phyloP scores from a whole-genome alignment of 2,113 vertebrate species.

The Scomber scombrus region DNA sequence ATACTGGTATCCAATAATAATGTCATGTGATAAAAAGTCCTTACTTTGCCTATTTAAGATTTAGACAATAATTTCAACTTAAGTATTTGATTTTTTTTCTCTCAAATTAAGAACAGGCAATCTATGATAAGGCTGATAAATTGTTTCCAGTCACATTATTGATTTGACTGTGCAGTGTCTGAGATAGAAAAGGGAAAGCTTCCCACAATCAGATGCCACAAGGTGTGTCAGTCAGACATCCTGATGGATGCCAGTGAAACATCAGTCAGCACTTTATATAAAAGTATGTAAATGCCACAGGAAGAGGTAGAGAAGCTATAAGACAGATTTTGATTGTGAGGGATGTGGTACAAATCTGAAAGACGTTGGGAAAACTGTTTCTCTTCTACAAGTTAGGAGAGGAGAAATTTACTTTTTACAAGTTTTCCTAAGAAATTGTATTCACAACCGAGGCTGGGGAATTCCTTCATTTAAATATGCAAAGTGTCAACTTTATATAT shows the following conservation, averaged over 20 bases:
- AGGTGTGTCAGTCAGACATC: neutral
- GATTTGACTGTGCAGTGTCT: constrained; percentile 15
- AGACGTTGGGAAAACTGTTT: neutral
- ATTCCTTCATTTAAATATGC: constrained; percentile 70
- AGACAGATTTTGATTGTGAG: constrained; percentile 54
- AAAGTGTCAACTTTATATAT: constrained; percentile 67
- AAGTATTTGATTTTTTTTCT: neutral
- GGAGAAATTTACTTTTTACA: constrained; percentile 28
- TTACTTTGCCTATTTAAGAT: constrained; percentile 3
- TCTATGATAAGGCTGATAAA: constrained; percentile 1
- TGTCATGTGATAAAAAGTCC: no score
- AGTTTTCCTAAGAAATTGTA: constrained; percentile 20
- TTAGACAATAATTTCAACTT: neutral
- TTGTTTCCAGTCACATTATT: constrained; percentile 42
- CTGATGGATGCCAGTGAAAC: constrained; percentile 17
- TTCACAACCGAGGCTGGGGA: constrained; percentile 25
- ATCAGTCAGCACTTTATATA: neutral
- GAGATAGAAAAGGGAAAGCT: neutral
- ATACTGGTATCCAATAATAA: no score
- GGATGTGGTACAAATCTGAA: constrained; percentile 29
- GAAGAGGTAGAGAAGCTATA: constrained; percentile 16
- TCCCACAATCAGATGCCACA: neutral
- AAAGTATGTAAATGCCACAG: constrained; percentile 20
- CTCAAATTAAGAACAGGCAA: neutral
- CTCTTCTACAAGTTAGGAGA: constrained; percentile 9